Evolutionary conservation across 2,113 vertebrate genomes (phyloP).

Genomic region (Pyxicephalus adspersus): DNA sequence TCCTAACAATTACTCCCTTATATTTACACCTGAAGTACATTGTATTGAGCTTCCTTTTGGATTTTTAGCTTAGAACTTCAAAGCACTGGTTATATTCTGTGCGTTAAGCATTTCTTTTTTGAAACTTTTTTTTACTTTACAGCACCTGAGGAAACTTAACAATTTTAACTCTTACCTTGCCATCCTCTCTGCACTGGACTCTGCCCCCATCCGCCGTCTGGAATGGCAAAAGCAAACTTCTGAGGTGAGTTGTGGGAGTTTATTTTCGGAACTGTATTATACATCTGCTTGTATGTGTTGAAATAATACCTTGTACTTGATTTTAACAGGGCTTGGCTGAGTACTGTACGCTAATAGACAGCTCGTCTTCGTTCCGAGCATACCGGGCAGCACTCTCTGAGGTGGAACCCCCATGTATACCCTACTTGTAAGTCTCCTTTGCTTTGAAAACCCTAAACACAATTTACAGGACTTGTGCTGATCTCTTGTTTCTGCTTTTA

Average conservation of each 20-base stretch:
- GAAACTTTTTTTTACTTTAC: background rate
- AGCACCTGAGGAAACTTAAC: conserved; percentile 98
- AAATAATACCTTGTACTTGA: background rate
- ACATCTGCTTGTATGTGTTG: background rate
- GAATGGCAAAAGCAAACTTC: conserved; percentile 99
- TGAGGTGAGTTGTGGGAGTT: conserved; percentile 76
- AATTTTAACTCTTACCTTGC: conserved; percentile 99
- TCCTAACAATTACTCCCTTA: no score
- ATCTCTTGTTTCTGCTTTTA: conserved; percentile 59
- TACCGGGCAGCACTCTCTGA: conserved; percentile 94
- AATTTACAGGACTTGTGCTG: background rate
- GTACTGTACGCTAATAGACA: conserved; percentile 97
- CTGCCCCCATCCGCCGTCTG: conserved; percentile 92
- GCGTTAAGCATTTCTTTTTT: background rate
- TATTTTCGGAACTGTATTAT: background rate
- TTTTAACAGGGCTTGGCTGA: conserved; percentile 85
- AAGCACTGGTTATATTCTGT: no score
- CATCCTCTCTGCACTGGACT: conserved; percentile 96
- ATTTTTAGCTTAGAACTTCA: no score
- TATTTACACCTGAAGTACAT: no score
- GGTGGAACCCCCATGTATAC: conserved; percentile 95
- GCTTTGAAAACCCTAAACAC: background rate
- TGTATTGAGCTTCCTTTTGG: no score
- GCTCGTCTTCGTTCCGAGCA: conserved; percentile 96
- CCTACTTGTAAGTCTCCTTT: conserved; percentile 86